phyloP scores from a whole-genome alignment of 2,113 vertebrate genomes.

The Argyrosomus japonicus region DNA sequence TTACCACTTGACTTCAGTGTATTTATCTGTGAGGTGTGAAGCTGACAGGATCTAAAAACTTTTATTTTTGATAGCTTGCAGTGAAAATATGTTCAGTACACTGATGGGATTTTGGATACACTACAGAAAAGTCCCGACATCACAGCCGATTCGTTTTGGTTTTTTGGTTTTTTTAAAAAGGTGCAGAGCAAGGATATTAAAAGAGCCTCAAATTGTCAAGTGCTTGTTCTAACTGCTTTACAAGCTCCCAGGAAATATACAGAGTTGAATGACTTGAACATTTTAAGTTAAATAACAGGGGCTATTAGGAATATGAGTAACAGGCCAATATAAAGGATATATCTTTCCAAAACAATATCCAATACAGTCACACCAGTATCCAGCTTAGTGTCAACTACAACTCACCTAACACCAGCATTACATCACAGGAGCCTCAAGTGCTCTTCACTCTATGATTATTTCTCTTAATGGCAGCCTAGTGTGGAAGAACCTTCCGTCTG shows the following conservation, averaged over 20 bases:
- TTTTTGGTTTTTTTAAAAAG: background rate
- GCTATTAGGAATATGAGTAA: conserved; percentile 47
- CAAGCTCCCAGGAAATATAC: conserved; percentile 40
- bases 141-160: conserved; percentile 6
- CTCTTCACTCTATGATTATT: conserved; percentile 50
- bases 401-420: conserved; percentile 68
- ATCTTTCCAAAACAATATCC: conserved; percentile 63
- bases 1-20: background rate
- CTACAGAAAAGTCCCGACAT: conserved; percentile 10
- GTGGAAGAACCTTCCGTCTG: conserved; percentile 65
- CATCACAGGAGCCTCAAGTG: conserved; percentile 59
- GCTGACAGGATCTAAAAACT: background rate
- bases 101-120: conserved; percentile 11
- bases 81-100: conserved; percentile 20
- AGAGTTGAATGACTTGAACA: conserved; percentile 26
- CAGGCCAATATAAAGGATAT: conserved; percentile 48
- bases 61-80: conserved; percentile 22
- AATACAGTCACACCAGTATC: conserved; percentile 48
- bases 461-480: conserved; percentile 55
- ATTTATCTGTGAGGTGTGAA: conserved; percentile 1
- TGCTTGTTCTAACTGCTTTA: conserved; percentile 30
- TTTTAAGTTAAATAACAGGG: conserved; percentile 44
- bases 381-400: conserved; percentile 64
- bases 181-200: conserved; percentile 22
- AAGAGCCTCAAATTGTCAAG: conserved; percentile 31